Base-by-base conservation (phyloP, 2,888 invertebrate species). In the Phyto melanocephala region DNA sequence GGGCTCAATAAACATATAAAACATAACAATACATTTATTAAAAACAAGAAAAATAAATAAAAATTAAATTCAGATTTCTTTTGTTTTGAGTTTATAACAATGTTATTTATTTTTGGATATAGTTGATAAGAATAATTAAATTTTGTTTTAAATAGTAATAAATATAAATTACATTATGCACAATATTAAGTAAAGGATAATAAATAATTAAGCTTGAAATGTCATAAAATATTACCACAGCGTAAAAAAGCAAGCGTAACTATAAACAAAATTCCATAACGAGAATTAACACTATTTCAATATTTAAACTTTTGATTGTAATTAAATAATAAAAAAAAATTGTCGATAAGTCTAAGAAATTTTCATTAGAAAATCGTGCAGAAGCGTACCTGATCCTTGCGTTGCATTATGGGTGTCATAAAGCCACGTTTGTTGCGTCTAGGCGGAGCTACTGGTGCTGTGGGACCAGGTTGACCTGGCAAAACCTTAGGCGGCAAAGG, bases 401-500 rank as follows among this genome's bases (percentile, higher is more conserved):
- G 91, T 70, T 89, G 88, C 82, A 92, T 91, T 78, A 91, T 86
- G 42, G 92, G 92, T 75, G 93, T 93, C 72, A 92, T 91, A 70
- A 93, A 86, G 86, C 93, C 92, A 86, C 93, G 92, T 88, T 93
- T 93, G 88, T 93, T 88, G 86, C 94, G 92, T 88, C 94, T 90
- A 85, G 94, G 92, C 87, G 95, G 95, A 47, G 95, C 95, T 45
- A 95, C 93, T 3, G 93, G 93, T 17, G 92, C 90, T 35, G 91
- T 86, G 8, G 87, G 85, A 8, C 86, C 87, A 33, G 91, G 88
- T 56, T 86, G 86, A 10, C 81, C 85, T 10, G 85, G 84, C 8
- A 85, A 68, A 2, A 86, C 83, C 90, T 95, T 95, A 0, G 95
- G 95, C 15, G 95, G 95, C 85, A 95, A 90, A 0, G 95, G 95